These are phyloP conservation scores for Lagopus leucura DNA, from an alignment of 2,113 vertebrate genomes.

Conservation along the genomic window DNA sequence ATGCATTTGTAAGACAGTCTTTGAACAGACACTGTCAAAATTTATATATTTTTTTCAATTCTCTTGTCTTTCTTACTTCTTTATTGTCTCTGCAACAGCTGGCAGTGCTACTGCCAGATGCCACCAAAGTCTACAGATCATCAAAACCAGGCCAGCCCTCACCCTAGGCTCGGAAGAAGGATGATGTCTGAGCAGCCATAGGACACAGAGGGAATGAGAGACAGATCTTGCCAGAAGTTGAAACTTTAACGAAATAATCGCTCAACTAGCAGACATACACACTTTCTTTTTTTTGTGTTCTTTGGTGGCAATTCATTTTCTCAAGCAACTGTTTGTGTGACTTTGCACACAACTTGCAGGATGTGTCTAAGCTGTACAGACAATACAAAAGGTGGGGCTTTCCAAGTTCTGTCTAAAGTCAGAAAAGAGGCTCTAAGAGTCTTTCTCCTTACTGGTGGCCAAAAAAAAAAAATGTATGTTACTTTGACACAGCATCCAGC, in stretches of 20 bases:
- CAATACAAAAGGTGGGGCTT: neutral
- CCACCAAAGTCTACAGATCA: slow-evolving; percentile 15
- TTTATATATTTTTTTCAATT: neutral
- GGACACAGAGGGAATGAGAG: slow-evolving; percentile 9
- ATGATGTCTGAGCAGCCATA: slow-evolving; percentile 20
- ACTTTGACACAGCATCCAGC: neutral
- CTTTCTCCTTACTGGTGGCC: neutral
- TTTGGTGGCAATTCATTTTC: neutral
- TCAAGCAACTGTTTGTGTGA: neutral
- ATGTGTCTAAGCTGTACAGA: neutral
- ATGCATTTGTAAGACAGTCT: neutral
- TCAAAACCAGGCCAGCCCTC: slow-evolving; percentile 35
- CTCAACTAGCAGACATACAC: neutral
- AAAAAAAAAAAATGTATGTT: neutral
- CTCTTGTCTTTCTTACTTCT: slow-evolving; percentile 31
- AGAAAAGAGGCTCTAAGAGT: neutral
- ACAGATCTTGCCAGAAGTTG: slow-evolving; percentile 37
- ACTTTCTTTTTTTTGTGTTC: neutral
- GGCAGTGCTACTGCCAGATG: slow-evolving; percentile 46
- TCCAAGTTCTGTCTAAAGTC: neutral
- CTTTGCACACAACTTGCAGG: neutral
- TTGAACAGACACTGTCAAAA: neutral
- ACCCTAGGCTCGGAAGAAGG: slow-evolving; percentile 28
- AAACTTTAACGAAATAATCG: neutral
- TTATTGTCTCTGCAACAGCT: slow-evolving; percentile 44